Evolutionary conservation across 2,113 vertebrate species (phyloP), one percentile per base, ranked within the genome.

Genomic region (Balaenoptera acutorostrata): DNA sequence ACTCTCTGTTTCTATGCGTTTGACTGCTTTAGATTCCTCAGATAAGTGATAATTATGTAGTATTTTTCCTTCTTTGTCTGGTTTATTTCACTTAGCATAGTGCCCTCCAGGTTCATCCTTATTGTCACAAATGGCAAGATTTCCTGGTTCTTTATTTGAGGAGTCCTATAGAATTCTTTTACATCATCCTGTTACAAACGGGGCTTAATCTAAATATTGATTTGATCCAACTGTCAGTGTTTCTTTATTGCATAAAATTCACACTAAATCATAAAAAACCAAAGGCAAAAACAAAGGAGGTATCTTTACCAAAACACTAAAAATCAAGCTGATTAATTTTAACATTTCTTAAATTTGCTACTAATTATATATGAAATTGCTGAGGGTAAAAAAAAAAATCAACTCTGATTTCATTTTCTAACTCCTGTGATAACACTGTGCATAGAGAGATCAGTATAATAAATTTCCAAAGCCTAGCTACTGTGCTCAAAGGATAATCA

Each of bases 291-390:
- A 92, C 64, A 12, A 92, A 8, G 9, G 25, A 69, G 25, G 11
- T 31, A 57, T 82, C 44, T 81, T 88, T 87, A 36, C n/a, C 3
- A 5, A 97, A 97, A 97, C 36, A 14, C 20, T 95, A 74, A 96
- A 97, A 97, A 92, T 95, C 95, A 97, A 98, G 64, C 74, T 97
- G 96, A 96, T 97, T 95, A 95, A 97, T 96, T 88, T 10, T 10
- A 0, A 85, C 59, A 85, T 96, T 96, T 92, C 84, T 93, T 92
- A 92, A 95, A 90, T 94, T 90, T 97, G 92, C 74, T 88, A 78
- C 89, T 97, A 97, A 97, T 97, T 97, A 96, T n/a, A 97, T 84
- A 72, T 92, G 61, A 96, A 97, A 92, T 88, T 95, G 69, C 69
- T 57, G 39, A 97, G 57, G 57, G 33, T 77, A 63, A 5, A 69